phyloP scores from a whole-genome alignment of 2,888 invertebrate species.

The Drosophila rubida region DNA sequence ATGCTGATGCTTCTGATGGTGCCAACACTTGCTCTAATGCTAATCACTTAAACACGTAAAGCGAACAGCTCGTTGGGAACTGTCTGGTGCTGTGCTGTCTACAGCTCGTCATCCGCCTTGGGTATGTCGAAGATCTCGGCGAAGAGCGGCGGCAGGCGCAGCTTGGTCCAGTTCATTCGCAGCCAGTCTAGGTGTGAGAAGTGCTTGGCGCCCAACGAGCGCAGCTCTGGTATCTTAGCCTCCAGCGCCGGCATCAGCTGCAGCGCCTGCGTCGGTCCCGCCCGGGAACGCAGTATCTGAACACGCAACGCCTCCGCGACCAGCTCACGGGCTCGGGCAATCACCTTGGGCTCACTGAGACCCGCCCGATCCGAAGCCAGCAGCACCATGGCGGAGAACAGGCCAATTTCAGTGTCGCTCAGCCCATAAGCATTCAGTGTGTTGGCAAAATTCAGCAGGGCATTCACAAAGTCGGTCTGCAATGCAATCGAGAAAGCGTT shows the following conservation, averaged over 20 bases:
- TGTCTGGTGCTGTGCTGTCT: constrained; percentile 35
- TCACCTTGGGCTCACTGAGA: constrained; percentile 91
- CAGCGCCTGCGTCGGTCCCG: constrained; percentile 84
- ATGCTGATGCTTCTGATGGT: constrained; percentile 28
- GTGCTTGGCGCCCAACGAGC: constrained; percentile 93
- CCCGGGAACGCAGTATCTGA: constrained; percentile 87
- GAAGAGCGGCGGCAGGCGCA: constrained; percentile 95
- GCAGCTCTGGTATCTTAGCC: constrained; percentile 90
- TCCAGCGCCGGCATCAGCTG: constrained; percentile 85
- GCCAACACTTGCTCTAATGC: constrained; percentile 42
- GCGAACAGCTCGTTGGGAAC: constrained; percentile 15
- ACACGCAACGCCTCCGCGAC: constrained; percentile 94
- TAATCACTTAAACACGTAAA: constrained; percentile 62
- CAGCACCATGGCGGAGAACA: constrained; percentile 94
- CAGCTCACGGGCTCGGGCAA: constrained; percentile 92
- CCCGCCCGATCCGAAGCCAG: constrained; percentile 92
- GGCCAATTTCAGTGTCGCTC: constrained; percentile 95
- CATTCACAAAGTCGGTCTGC: constrained; percentile 92
- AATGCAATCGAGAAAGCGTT: constrained; percentile 50
- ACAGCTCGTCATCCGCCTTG: constrained; percentile 90
- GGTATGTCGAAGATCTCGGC: constrained; percentile 99
- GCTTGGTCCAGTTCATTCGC: constrained; percentile 93
- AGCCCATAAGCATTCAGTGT: constrained; percentile 90
- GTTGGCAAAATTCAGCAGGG: constrained; percentile 93
- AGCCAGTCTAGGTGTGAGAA: constrained; percentile 95